Evolutionary conservation across 2,888 invertebrate species (phyloP).

Genomic region (Andrena bucephala): DNA sequence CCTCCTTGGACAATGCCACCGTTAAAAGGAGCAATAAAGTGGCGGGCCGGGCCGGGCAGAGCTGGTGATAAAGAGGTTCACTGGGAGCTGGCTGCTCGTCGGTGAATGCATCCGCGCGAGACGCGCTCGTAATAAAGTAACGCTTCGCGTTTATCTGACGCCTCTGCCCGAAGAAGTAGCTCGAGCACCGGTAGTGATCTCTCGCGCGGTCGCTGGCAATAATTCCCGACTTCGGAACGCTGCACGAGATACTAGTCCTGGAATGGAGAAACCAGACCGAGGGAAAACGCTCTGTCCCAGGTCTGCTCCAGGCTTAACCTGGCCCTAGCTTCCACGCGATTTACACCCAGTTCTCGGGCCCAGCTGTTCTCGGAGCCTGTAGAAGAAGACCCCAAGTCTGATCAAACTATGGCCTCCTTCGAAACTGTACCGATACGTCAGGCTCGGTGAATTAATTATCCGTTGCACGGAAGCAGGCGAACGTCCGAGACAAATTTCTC

Average conservation of each 20-base stretch:
- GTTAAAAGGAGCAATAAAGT: constrained; percentile 79
- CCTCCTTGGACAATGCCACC: constrained; percentile 77
- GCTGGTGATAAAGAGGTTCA: constrained; percentile 74
- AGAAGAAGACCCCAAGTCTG: neutral
- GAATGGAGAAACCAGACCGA: neutral
- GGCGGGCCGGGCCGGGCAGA: constrained; percentile 64
- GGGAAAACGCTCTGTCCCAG: neutral
- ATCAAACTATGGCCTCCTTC: too few relatives aligned
- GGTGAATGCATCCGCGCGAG: constrained; percentile 41
- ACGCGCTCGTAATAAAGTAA: constrained; percentile 52
- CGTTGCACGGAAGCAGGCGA: neutral
- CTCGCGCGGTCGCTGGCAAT: constrained; percentile 1
- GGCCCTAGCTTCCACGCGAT: neutral
- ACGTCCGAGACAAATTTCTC: neutral
- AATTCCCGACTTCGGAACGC: constrained; percentile 19
- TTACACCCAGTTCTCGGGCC: neutral
- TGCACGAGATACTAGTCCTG: neutral
- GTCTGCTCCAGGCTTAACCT: neutral
- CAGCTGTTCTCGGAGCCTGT: neutral
- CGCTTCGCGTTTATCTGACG: constrained; percentile 43
- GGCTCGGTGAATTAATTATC: neutral
- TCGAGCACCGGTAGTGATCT: constrained; percentile 32
- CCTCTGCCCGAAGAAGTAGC: constrained; percentile 38
- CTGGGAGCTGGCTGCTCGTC: constrained; percentile 7
- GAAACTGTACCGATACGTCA: neutral